These are phyloP conservation scores for Trachops cirrhosus DNA, from an alignment of 2,797 vertebrate species.

Conservation along the genomic window DNA sequence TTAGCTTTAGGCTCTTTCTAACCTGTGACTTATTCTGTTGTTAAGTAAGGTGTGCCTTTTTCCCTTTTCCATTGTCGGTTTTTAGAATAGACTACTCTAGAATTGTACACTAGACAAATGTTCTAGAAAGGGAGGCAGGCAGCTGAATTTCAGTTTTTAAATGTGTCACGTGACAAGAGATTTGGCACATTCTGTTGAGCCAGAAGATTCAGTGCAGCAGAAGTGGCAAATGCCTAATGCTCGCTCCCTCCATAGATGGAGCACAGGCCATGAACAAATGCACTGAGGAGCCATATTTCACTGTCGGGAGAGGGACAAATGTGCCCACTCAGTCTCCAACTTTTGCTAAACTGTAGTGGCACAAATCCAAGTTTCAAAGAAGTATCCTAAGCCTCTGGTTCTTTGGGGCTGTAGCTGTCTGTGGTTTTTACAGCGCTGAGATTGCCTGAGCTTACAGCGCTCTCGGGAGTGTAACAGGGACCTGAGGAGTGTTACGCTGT, in stretches of 20 bases:
- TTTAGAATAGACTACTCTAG: not conserved
- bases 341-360: conserved; percentile 53
- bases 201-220: not conserved
- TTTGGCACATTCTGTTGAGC: not conserved
- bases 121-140: conserved; percentile 10
- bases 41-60: not conserved
- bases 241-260: not conserved
- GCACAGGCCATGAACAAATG: not conserved
- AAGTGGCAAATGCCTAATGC: not conserved
- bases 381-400: conserved; percentile 15
- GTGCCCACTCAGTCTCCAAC: conserved; percentile 20
- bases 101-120: not conserved
- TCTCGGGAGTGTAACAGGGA: conserved; percentile 46
- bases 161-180: not conserved
- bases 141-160: conserved; percentile 45
- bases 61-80: not conserved
- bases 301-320: not conserved
- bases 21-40: not conserved
- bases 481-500: conserved; percentile 4
- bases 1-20: not conserved
- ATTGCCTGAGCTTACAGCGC: conserved; percentile 39
- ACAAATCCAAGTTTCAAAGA: conserved; percentile 54
- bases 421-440: not conserved
- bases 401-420: conserved; percentile 6
- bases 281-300: not conserved